These are phyloP conservation scores for Imbricaverruca yamaguchii DNA, from an alignment of 2,888 invertebrate genomes.

Conservation along the genomic window DNA sequence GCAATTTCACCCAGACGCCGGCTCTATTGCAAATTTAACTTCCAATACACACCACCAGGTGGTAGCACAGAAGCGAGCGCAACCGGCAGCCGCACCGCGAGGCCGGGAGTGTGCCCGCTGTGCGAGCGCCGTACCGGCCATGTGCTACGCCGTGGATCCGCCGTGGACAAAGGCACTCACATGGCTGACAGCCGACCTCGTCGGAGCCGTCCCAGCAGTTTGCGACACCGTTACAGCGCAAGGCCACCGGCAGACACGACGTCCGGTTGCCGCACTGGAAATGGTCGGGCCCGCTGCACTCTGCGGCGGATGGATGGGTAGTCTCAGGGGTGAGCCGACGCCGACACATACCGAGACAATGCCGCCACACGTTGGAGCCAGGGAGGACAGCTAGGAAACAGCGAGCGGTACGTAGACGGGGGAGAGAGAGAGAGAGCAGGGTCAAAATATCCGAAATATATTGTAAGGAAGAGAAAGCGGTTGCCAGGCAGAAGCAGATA, in stretches of 20 bases:
- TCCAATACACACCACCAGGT: no score
- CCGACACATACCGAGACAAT: no score
- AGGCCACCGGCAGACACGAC: not conserved
- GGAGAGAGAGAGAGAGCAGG: no score
- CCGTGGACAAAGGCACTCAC: not conserved
- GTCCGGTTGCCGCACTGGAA: slow-evolving; percentile 14
- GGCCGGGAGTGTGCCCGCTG: not conserved
- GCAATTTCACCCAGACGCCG: no score
- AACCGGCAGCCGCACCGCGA: not conserved
- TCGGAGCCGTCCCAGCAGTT: slow-evolving; percentile 17
- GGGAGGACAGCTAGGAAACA: no score
- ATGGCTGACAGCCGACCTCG: slow-evolving; percentile 4
- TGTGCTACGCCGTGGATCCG: not conserved
- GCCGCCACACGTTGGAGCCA: no score
- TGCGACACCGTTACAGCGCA: not conserved
- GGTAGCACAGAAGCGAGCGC: not conserved
- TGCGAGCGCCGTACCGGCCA: not conserved
- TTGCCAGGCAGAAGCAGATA: no score
- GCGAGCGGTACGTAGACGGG: no score
- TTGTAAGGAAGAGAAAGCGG: no score
- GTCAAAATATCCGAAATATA: no score
- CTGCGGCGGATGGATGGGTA: not conserved
- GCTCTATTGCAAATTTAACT: no score
- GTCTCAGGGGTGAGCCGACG: no score
- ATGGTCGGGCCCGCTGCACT: not conserved